phyloP scores from a whole-genome alignment of 2,113 vertebrate genomes.

The Porphyrio hochstetteri region DNA sequence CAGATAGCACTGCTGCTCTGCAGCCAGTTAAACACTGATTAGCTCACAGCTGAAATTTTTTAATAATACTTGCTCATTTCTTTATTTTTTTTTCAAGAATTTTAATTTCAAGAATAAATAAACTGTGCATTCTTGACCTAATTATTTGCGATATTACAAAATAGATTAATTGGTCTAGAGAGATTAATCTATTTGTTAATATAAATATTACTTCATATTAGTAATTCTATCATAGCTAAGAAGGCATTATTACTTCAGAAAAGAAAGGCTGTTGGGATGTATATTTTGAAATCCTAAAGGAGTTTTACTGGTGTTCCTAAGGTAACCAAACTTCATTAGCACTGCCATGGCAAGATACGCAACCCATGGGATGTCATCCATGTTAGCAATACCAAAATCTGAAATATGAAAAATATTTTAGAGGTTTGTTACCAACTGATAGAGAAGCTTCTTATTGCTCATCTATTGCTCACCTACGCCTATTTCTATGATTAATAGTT shows the following conservation, averaged over 20 bases:
- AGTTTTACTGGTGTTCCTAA: not conserved
- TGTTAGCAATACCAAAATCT: not conserved
- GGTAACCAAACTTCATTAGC: not conserved
- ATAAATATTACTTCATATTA: not conserved
- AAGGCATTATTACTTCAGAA: not conserved
- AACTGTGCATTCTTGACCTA: not conserved
- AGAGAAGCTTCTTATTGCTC: not conserved
- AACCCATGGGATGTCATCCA: not conserved
- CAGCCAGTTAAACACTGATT: conserved; percentile 13
- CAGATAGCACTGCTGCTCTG: not conserved
- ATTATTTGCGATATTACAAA: not conserved
- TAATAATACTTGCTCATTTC: not conserved
- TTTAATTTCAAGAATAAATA: conserved; percentile 19
- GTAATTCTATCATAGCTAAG: not conserved
- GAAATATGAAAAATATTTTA: not conserved
- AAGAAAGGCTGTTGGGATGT: not conserved
- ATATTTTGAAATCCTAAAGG: not conserved
- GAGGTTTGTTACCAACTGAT: not conserved
- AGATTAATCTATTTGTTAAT: not conserved
- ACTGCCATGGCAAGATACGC: not conserved
- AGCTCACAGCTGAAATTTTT: not conserved
- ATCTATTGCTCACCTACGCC: not conserved
- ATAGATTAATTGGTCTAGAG: not conserved
- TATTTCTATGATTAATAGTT: not conserved
- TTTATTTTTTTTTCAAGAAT: conserved; percentile 1